Base-by-base conservation (phyloP, 2,113 vertebrate species). In the Cranoglanis bouderius region DNA sequence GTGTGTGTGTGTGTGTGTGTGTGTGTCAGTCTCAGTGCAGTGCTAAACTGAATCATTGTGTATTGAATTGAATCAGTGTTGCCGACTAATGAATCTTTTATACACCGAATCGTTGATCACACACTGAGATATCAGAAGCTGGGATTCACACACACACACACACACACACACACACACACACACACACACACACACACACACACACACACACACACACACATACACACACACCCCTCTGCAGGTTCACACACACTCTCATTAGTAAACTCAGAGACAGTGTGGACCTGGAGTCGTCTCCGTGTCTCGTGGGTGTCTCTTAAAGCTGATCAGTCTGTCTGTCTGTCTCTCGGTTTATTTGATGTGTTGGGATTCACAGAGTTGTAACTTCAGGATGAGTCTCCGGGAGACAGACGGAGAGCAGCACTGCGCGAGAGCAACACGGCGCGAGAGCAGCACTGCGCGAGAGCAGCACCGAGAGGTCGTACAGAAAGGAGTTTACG, bases 351-450 rank as follows among this genome's bases (percentile, higher is more conserved):
- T 86, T 87, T 84, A 87, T 87, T 87, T 90, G 72, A 87, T 24
- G 81, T 84, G 70, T 87, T 72, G 40, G 70, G 21, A 85, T 80
- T 78, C 89, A 84, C 81, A 83, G 82, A 59, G 49, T 61, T 35
- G 49, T 90, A 90, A 87, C 89, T 84, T 49, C 59, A 13, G 35
- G 85, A 90, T 57, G 85, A 78, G 53, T 90, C 88, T 89, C 59
- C 59, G 32, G 65, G 85, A 83, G 85, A 84, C 32, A 32, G 86
- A 40, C 35, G 7, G 67, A 72, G 67, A 75, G 72, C 8, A 43
- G 21, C 9, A 24, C 43, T 12, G 74, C 3, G 24, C 40, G 16
- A 46, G 6, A 46, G 46, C 46, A 46, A 8, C 46, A 46, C 2
- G 24, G 38, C 8, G 24, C 40, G 32, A 70, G 32, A 74, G 70